phyloP scores from a whole-genome alignment of 2,113 vertebrate species.

The Rafetus swinhoei region DNA sequence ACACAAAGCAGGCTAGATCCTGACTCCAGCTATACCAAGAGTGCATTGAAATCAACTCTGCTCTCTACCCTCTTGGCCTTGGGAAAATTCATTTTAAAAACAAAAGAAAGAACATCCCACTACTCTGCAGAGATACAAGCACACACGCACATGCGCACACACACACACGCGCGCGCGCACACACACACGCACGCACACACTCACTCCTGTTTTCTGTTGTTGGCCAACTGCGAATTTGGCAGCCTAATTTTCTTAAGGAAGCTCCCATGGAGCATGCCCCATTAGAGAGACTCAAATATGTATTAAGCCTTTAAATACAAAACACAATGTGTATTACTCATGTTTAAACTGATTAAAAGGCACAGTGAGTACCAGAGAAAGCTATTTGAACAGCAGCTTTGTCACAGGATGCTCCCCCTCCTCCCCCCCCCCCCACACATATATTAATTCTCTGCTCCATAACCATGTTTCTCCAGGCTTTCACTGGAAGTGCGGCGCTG shows the following conservation, averaged over 20 bases:
- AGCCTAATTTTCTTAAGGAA: background rate
- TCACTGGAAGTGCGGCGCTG: slow-evolving; percentile 25
- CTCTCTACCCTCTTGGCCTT: background rate
- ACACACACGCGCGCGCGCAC: background rate
- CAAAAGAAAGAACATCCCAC: background rate
- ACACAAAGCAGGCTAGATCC: background rate
- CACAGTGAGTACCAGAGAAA: background rate
- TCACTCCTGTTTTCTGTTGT: accelerated
- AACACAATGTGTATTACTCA: background rate
- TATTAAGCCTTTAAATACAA: background rate
- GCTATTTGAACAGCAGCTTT: slow-evolving; percentile 15
- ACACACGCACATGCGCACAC: background rate
- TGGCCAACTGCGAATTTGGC: background rate
- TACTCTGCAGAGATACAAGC: background rate
- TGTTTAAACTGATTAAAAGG: slow-evolving; percentile 32
- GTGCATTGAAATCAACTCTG: background rate
- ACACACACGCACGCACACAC: background rate
- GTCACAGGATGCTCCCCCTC: slow-evolving; percentile 31
- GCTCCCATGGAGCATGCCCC: background rate
- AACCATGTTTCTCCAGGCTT: slow-evolving; percentile 3
- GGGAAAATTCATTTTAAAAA: too few species aligned
- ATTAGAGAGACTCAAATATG: background rate
- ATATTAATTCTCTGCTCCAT: slow-evolving; percentile 24
- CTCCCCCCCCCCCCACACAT: too few species aligned
- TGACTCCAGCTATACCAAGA: background rate